phyloP scores from a whole-genome alignment of 53 echinoderm and acorn worm species.

The Mesocentrotus franciscanus region DNA sequence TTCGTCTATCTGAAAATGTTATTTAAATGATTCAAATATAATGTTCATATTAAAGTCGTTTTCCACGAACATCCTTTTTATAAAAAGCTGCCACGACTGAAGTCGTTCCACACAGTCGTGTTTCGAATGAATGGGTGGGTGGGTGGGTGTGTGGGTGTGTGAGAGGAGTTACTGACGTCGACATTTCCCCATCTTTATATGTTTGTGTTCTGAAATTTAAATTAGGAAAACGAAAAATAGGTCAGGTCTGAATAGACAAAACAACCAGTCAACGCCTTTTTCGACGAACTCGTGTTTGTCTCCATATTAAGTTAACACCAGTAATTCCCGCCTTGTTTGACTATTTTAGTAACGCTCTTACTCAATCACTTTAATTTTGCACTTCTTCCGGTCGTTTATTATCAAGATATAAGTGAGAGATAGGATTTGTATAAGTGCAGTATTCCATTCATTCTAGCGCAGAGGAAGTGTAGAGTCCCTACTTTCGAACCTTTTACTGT shows the following conservation, averaged over 20 bases:
- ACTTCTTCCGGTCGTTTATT: neutral
- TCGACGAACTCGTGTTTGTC: neutral
- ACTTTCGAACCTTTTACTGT: neutral
- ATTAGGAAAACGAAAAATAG: neutral
- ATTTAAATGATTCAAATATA: too few species aligned
- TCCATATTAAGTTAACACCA: neutral
- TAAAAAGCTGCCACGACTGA: neutral
- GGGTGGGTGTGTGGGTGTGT: neutral
- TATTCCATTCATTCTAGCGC: neutral
- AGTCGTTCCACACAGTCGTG: neutral
- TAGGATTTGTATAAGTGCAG: too few species aligned
- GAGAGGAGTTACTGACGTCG: neutral
- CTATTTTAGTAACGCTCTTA: neutral
- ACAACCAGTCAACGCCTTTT: neutral
- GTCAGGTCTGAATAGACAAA: neutral
- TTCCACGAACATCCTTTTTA: neutral
- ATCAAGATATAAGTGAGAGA: neutral
- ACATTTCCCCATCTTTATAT: neutral
- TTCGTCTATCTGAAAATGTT: too few species aligned
- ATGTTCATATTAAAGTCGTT: too few species aligned
- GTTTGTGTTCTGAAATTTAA: neutral
- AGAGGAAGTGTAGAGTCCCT: neutral
- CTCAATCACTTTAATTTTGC: neutral
- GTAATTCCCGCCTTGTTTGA: neutral
- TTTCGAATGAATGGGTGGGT: neutral